A percentile compares a stretch with the other conserved stretches of the same genome.
These are phyloP conservation scores for Melieria omissa DNA, from an alignment of 2,888 invertebrate species.

Conservation along the genomic window DNA sequence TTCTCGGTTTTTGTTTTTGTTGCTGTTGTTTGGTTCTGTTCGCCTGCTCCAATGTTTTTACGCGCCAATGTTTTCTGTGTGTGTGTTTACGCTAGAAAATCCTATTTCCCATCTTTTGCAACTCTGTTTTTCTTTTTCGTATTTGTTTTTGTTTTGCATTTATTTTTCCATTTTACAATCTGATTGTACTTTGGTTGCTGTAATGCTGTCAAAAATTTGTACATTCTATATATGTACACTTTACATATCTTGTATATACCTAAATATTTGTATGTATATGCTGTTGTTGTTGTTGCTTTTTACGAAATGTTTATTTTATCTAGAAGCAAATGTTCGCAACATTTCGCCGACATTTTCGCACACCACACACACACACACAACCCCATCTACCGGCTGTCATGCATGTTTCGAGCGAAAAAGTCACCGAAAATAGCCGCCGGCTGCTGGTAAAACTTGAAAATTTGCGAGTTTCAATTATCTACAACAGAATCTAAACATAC, in stretches of 20 bases:
- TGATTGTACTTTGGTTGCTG: slow-evolving; percentile 3
- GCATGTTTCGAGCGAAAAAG: neutral
- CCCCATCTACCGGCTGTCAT: neutral
- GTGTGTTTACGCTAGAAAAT: no score
- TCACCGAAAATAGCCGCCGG: slow-evolving; percentile 14
- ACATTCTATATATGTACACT: neutral
- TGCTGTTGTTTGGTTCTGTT: neutral
- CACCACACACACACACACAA: neutral
- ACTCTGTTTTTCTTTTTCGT: no score
- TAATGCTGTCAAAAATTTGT: slow-evolving; percentile 22
- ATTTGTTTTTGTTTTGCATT: neutral
- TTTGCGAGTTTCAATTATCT: slow-evolving; percentile 16
- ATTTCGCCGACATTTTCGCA: neutral
- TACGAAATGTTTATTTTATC: slow-evolving; percentile 9
- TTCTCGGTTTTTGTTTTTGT: neutral
- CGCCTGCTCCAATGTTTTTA: no score
- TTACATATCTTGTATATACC: neutral
- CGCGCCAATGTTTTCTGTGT: no score
- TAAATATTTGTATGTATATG: no score
- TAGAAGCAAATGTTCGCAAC: no score
- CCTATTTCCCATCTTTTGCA: no score
- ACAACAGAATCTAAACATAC: neutral
- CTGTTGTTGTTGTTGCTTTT: neutral
- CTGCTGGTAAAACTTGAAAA: slow-evolving; percentile 12
- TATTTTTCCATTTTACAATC: neutral